Percentiles rank a stretch among this genome's conserved stretches.
These are phyloP conservation scores for Amphilophus citrinellus DNA, from an alignment of 2,113 vertebrate species.

Conservation along the genomic window DNA sequence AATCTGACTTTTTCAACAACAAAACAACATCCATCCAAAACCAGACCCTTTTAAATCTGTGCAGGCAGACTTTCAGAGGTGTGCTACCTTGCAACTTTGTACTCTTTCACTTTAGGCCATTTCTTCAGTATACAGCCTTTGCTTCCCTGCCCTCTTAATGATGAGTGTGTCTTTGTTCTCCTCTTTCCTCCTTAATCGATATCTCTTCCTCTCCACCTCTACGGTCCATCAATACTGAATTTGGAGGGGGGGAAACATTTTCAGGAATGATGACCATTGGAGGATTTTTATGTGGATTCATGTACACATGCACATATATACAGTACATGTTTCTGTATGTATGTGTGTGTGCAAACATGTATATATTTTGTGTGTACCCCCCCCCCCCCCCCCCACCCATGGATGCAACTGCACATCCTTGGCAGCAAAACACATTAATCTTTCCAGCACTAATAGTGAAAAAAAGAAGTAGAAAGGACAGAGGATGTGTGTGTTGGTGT, in stretches of 20 bases:
- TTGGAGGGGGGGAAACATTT: conserved; percentile 29
- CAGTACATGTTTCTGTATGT: background rate
- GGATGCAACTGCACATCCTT: conserved; percentile 35
- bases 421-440: conserved; percentile 72
- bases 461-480: conserved; percentile 13
- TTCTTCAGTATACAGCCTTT: conserved; percentile 29
- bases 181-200: conserved; percentile 56
- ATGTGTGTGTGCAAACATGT: background rate
- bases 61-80: background rate
- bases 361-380: conserved; percentile 5
- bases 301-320: background rate
- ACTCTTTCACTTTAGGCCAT: conserved; percentile 51
- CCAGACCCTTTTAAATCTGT: background rate
- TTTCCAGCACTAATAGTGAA: conserved; percentile 55
- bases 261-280: conserved; percentile 36
- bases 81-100: background rate
- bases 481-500: background rate
- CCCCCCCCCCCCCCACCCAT: background rate
- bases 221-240: conserved; percentile 67
- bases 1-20: rapidly evolving
- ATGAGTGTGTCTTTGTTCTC: conserved; percentile 52
- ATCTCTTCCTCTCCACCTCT: conserved; percentile 24
- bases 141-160: conserved; percentile 58
- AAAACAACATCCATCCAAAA: background rate
- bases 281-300: conserved; percentile 19